Evolutionary conservation across 2,797 vertebrate genomes (phyloP).

Genomic region (Enoplosus armatus): DNA sequence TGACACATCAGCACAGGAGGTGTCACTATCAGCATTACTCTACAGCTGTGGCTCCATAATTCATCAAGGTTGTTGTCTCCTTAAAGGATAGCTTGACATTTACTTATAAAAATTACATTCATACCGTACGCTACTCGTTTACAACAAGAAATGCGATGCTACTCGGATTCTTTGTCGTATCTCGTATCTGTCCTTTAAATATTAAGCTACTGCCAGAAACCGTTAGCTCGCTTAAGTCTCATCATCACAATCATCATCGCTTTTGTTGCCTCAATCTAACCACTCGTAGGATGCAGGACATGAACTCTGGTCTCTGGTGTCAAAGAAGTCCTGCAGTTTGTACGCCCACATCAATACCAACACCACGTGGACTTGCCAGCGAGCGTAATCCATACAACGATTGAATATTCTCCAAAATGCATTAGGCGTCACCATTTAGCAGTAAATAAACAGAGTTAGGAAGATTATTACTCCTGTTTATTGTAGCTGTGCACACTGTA

Average conservation of each 20-base stretch:
- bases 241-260: too few species aligned
- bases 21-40: conserved; percentile 53
- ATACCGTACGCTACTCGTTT: not conserved
- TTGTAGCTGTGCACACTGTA: too few species aligned
- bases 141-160: not conserved
- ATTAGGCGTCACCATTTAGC: too few species aligned
- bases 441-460: too few species aligned
- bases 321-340: not conserved
- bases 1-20: conserved; percentile 49
- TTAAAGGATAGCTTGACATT: conserved; percentile 4
- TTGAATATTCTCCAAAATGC: too few species aligned
- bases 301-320: not conserved
- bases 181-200: not conserved
- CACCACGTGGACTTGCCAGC: not conserved
- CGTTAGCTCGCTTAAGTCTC: not conserved
- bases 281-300: too few species aligned
- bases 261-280: too few species aligned
- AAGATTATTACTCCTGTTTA: not conserved
- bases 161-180: too few species aligned
- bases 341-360: not conserved
- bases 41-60: conserved; percentile 49
- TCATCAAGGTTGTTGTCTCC: conserved; percentile 49
- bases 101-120: not conserved
- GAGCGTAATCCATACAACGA: too few species aligned
- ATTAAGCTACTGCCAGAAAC: not conserved